Evolutionary conservation across 2,888 invertebrate species (phyloP), one percentile per base, ranked within the genome.

Genomic region (Isoperla grammatica): DNA sequence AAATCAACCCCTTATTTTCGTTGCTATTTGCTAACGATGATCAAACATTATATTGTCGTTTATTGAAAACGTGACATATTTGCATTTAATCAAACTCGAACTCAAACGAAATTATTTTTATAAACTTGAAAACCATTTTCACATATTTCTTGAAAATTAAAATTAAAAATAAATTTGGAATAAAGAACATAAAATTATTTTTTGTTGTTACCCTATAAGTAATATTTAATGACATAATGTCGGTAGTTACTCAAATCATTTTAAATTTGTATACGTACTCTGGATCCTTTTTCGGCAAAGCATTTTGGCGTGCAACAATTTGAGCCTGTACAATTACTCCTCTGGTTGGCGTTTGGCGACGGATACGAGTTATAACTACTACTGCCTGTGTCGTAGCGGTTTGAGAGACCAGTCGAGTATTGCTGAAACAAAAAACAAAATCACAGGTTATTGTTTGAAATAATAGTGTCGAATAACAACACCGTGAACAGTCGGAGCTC

Each of bases 241-340:
- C 45, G 29, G 13, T n/a, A 40, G 46, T n/a, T 22, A 11, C 45
- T 29, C 56, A 42, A 46, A 54, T 20, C 9, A 40, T 29, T 37
- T 15, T 13, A n/a, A n/a, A n/a, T n/a, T n/a, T n/a, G n/a, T n/a
- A 29, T 53, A 65, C 78, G 74, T 77, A 88, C 88, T 69, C 90
- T 79, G 62, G 81, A 83, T 71, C 93, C 93, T 75, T 93, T 93
- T 74, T 92, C 90, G 1, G 93, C 92, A 65, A 90, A 87, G 74
- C 93, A 93, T 78, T 92, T 90, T 0, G 91, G 90, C 42, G 83
- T 81, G 70, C 92, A 92, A 68, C 85, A 84, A 60, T 82, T 86
- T 0, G 82, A 79, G 11, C 80, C 84, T 1, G 81, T 83, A 67
- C 86, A 87, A 68, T 86, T 85, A 48, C 78, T 46, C 12, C 46